Evolutionary conservation across 2,797 vertebrate species (phyloP).

Genomic region (Xenentodon cancila): DNA sequence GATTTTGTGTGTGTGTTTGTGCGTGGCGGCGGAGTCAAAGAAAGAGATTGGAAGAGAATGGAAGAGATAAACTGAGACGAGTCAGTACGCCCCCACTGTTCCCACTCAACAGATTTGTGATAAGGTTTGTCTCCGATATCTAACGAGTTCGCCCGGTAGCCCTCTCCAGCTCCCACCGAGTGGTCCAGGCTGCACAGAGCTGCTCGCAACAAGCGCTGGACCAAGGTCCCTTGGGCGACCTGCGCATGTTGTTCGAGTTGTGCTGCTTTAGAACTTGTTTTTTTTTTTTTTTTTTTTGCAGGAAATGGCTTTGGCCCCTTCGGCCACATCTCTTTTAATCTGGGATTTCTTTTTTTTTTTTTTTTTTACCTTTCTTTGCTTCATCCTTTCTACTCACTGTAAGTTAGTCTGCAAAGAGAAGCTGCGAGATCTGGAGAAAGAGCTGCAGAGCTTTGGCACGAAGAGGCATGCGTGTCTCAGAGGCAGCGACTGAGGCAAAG

Average conservation of each 20-base stretch:
- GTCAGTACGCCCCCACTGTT: constrained; percentile 58
- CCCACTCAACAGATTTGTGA: constrained; percentile 66
- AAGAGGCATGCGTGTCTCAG: constrained; percentile 65
- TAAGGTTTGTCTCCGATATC: constrained; percentile 74
- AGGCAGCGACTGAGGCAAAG: constrained; percentile 67
- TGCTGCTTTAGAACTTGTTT: constrained; percentile 62
- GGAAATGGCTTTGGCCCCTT: constrained; percentile 63
- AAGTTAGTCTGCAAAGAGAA: constrained; percentile 71
- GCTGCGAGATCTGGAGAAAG: constrained; percentile 64
- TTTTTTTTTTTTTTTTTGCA: constrained; percentile 73
- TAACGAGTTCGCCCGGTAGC: constrained; percentile 68
- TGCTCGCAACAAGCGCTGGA: constrained; percentile 37
- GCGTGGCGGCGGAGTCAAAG: constrained; percentile 7
- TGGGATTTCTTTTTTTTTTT: constrained; percentile 66
- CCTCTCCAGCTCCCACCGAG: constrained; percentile 50
- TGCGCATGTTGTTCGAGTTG: constrained; percentile 60
- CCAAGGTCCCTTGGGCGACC: constrained; percentile 63
- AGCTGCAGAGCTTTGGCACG: constrained; percentile 70
- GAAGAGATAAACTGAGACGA: constrained; percentile 65
- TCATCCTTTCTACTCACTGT: constrained; percentile 69
- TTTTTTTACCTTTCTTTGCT: constrained; percentile 58
- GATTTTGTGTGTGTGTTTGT: constrained; percentile 23
- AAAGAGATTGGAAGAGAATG: constrained; percentile 35
- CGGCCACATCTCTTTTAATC: constrained; percentile 74
- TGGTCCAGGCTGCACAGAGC: constrained; percentile 32